Evolutionary conservation across 2,888 invertebrate species (phyloP).

Genomic region (Terebella lapidaria): DNA sequence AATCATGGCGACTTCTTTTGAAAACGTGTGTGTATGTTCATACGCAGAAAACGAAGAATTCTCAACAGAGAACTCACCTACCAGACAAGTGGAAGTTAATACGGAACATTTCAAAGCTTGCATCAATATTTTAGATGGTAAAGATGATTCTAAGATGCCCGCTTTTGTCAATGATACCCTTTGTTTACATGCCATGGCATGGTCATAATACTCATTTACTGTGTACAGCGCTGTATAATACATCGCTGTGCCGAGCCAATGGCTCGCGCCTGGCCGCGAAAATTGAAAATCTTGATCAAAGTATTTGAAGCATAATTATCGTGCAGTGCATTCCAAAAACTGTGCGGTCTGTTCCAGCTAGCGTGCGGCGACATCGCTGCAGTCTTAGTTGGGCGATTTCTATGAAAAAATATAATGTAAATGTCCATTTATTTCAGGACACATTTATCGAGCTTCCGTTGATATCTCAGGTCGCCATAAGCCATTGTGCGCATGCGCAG

Average conservation of each 20-base stretch:
- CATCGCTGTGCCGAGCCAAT: too few relatives aligned
- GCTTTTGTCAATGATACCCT: neutral
- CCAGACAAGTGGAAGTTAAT: constrained; percentile 32
- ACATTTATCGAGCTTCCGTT: too few relatives aligned
- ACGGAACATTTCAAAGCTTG: constrained; percentile 30
- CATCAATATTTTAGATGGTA: constrained; percentile 42
- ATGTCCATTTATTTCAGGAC: too few relatives aligned
- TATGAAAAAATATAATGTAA: too few relatives aligned
- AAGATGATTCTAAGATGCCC: neutral
- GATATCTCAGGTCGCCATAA: too few relatives aligned
- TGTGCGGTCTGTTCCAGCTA: too few relatives aligned
- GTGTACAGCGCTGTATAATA: too few relatives aligned
- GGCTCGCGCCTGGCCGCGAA: neutral
- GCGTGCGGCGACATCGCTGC: too few relatives aligned
- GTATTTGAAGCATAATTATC: too few relatives aligned
- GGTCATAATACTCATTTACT: neutral
- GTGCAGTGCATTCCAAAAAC: neutral
- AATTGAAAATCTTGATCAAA: too few relatives aligned
- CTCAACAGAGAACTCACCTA: constrained; percentile 27
- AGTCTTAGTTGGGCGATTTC: too few relatives aligned
- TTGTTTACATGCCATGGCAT: neutral
- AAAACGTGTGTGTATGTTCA: constrained; percentile 47
- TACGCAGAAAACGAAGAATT: constrained; percentile 42
- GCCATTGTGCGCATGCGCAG: too few relatives aligned
- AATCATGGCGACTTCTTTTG: constrained; percentile 46